Conservation (phyloP, 2,888 invertebrate species). For the Cotesia congregata region DNA sequence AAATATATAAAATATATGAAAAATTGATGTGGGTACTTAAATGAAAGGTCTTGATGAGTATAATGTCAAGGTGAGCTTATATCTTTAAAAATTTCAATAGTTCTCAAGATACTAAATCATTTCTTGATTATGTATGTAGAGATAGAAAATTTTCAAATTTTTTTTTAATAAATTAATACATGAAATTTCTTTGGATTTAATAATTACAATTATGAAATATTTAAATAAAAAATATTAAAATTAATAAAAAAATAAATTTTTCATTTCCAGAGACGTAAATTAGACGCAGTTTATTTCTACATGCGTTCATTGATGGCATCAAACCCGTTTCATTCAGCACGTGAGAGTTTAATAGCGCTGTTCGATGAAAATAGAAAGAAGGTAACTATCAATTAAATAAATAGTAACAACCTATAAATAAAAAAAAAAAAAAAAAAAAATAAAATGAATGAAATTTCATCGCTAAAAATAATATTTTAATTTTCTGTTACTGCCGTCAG, state of each 20-base stretch:
- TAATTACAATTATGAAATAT: no score
- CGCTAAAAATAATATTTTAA: constrained; percentile 27
- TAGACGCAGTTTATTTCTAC: constrained; percentile 97
- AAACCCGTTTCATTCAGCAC: constrained; percentile 93
- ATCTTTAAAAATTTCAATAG: no score
- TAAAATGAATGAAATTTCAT: constrained; percentile 74
- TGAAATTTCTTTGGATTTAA: no score
- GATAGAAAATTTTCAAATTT: no score
- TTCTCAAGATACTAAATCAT: no score
- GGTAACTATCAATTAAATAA: constrained; percentile 69
- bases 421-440: constrained; percentile 34
- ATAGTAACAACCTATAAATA: constrained; percentile 45
- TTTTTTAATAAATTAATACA: no score
- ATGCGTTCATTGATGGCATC: constrained; percentile 95
- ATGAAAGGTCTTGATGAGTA: no score
- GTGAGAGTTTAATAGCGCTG: constrained; percentile 87
- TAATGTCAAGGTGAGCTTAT: no score
- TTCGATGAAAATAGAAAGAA: constrained; percentile 95
- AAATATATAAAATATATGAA: no score
- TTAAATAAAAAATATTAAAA: no score
- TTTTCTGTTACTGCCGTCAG: constrained; percentile 70
- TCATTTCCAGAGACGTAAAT: constrained; percentile 85
- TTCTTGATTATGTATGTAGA: no score
- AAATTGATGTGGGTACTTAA: no score
- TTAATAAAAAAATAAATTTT: constrained; percentile 37